Base-by-base conservation (phyloP, 2,113 vertebrate genomes). In the Nansenia antarctica region DNA sequence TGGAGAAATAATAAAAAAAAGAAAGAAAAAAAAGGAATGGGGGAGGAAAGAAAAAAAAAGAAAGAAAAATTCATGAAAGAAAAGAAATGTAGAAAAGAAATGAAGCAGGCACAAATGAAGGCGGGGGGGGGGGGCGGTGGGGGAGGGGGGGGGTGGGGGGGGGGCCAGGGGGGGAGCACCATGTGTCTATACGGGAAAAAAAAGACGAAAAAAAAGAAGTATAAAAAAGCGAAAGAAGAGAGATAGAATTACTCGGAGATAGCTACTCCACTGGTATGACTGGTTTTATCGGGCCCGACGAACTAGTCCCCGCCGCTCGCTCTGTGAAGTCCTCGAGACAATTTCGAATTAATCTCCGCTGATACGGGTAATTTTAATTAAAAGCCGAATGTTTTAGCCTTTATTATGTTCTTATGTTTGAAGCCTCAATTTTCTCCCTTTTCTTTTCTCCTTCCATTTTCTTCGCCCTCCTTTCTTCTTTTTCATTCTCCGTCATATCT, bases 291-390 rank as follows among this genome's bases (percentile, higher is more conserved):
- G 80, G 81, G 80, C 6, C 45, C n/a, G 27, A 42, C n/a, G 29
- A 42, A 55, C 52, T 71, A 89, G 77, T 81, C 72, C 70, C 71
- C 59, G 42, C 68, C 72, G 81, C 79, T 83, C 32, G 31, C 70
- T 74, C 75, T 87, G 72, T 84, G 70, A 80, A 75, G 84, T 84
- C 80, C 64, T 74, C 61, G 71, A 83, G 79, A 86, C 84, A 79
- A 81, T 82, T 86, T 86, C 60, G 84, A 84, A 87, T 84, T 39
- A 80, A 70, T 78, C 55, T 27, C 47, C 29, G 64, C 80, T 85
- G 81, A 88, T 86, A 85, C 55, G 72, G 62, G 73, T 80, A 65
- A 87, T 85, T 86, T 84, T 88, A 86, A 88, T 90, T 87, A 89
- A 89, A 90, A 86, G 76, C 81, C 67, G 67, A 75, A 77, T 75